Conservation (phyloP, 2,113 vertebrate genomes). For the Ornithorhynchus anatinus region DNA sequence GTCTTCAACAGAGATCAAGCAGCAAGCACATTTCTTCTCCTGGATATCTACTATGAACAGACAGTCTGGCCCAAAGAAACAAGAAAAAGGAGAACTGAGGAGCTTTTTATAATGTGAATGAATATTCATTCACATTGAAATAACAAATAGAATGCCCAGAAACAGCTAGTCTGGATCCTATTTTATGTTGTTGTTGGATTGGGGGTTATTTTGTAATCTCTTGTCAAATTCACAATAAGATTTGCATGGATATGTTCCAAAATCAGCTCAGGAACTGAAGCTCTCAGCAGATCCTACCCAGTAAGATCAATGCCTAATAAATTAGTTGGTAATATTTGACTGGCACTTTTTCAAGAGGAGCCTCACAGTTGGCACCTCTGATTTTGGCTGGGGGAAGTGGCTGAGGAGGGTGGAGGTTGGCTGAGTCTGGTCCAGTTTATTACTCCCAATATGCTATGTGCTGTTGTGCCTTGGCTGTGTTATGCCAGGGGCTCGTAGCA, state of each 20-base stretch:
- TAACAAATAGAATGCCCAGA: neutral
- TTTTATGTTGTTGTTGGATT: too few relatives aligned
- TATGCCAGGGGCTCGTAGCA: constrained; percentile 66
- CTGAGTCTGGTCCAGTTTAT: too few relatives aligned
- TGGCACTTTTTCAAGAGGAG: constrained; percentile 50
- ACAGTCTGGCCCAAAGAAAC: too few relatives aligned
- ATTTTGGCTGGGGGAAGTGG: constrained; percentile 20
- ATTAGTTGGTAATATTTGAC: constrained; percentile 45
- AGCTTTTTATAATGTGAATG: neutral
- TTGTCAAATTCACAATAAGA: constrained; percentile 29
- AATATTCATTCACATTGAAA: neutral
- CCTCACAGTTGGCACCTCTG: constrained; percentile 43
- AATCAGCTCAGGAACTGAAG: constrained; percentile 20
- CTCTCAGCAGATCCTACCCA: neutral
- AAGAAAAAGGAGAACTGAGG: neutral
- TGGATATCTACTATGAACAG: too few relatives aligned
- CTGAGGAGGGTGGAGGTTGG: neutral
- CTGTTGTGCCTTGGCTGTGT: constrained; percentile 51
- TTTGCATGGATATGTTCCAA: constrained; percentile 38
- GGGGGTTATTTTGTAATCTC: neutral
- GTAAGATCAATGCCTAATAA: constrained; percentile 48
- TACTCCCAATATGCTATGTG: constrained; percentile 65
- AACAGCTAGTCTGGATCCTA: too few relatives aligned
- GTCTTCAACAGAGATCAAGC: too few relatives aligned
- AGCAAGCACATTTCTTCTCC: too few relatives aligned